phyloP scores from a whole-genome alignment of 2,797 vertebrate genomes.

The Buphagus erythrorhynchus region DNA sequence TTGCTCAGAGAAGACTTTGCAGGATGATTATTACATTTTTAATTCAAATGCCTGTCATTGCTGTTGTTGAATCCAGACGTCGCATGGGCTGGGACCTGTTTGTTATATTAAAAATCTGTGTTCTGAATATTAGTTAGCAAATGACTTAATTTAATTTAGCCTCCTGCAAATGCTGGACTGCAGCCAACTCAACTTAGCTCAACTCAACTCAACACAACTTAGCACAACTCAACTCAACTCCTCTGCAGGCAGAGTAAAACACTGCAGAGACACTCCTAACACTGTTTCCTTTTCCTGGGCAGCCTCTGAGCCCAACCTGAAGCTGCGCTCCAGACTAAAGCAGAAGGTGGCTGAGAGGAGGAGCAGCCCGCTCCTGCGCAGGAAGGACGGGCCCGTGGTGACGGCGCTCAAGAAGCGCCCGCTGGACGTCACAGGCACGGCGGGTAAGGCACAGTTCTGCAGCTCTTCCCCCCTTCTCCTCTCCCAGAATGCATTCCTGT shows the following conservation, averaged over 20 bases:
- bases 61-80: background rate
- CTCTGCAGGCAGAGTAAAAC: background rate
- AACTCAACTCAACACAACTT: background rate
- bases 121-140: background rate
- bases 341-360: slow-evolving; percentile 96
- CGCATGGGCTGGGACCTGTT: background rate
- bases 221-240: background rate
- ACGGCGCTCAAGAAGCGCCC: slow-evolving; percentile 92
- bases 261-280: background rate
- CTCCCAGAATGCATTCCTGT: background rate
- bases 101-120: background rate
- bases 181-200: background rate
- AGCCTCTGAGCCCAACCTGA: slow-evolving; percentile 98
- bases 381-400: slow-evolving; percentile 89
- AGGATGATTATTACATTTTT: background rate
- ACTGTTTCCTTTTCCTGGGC: background rate
- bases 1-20: background rate
- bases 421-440: slow-evolving; percentile 88
- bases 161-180: background rate
- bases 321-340: slow-evolving; percentile 93
- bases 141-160: background rate
- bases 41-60: background rate
- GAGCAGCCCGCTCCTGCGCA: slow-evolving; percentile 92
- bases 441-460: background rate
- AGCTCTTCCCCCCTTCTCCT: fast-evolving